Evolutionary conservation across 2,888 invertebrate genomes (phyloP).

Genomic region (Cephus pygmeus): DNA sequence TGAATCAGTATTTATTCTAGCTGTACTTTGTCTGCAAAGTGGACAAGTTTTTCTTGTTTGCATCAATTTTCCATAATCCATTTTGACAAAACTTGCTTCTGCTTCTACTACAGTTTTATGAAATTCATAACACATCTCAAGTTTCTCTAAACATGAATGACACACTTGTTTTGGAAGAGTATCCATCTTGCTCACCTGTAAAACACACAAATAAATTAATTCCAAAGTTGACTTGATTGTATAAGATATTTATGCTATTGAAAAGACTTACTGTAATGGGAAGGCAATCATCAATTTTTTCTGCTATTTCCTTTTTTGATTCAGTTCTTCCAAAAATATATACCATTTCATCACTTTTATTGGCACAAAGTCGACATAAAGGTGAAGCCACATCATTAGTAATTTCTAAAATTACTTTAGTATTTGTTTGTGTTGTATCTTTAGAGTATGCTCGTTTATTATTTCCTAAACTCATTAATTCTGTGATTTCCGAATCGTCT

Average conservation of each 20-base stretch:
- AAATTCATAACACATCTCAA: conserved; percentile 24
- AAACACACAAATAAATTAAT: not conserved
- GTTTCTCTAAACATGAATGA: conserved; percentile 19
- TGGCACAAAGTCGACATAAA: conserved; percentile 26
- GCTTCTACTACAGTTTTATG: conserved; percentile 18
- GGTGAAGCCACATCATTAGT: not conserved
- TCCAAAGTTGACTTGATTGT: not conserved
- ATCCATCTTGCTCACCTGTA: conserved; percentile 18
- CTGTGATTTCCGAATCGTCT: not conserved
- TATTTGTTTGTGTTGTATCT: not conserved
- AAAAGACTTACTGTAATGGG: conserved; percentile 18
- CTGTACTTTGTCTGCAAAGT: not conserved
- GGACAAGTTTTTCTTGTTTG: conserved; percentile 4
- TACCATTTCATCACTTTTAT: conserved; percentile 7
- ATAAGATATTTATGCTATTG: not conserved
- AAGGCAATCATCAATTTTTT: conserved; percentile 22
- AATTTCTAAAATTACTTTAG: not conserved
- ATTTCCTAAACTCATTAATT: not conserved
- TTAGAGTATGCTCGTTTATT: not conserved
- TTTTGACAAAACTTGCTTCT: conserved; percentile 16
- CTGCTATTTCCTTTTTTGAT: not conserved
- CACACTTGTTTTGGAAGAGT: conserved; percentile 21
- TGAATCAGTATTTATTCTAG: not conserved
- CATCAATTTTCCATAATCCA: conserved; percentile 5
- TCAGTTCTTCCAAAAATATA: conserved; percentile 11